Conservation (phyloP, 2,888 invertebrate species). For the Oegoconia quadripuncta region DNA sequence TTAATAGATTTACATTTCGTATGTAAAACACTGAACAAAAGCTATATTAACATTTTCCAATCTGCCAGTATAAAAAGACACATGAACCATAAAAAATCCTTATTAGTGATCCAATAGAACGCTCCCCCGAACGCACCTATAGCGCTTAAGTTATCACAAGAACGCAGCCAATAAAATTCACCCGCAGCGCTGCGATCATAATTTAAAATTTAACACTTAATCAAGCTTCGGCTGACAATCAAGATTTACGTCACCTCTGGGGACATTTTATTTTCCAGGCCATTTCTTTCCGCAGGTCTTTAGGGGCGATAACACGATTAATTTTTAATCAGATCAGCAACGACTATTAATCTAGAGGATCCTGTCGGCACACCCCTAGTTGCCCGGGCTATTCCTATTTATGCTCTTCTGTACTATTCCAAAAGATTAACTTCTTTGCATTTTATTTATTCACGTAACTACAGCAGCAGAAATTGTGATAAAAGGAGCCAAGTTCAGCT, state of each 20-base stretch:
- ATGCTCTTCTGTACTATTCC: not conserved
- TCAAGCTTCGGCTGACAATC: conserved; percentile 66
- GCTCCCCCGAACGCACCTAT: conserved; percentile 5
- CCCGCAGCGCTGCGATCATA: conserved; percentile 44
- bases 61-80: too few species aligned
- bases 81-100: too few species aligned
- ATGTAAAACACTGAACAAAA: too few species aligned
- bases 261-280: conserved; percentile 59
- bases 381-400: conserved; percentile 1
- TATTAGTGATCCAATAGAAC: too few species aligned
- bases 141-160: conserved; percentile 11
- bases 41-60: too few species aligned
- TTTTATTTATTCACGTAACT: too few species aligned
- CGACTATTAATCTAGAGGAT: conserved; percentile 11
- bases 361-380: conserved; percentile 4
- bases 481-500: too few species aligned
- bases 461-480: too few species aligned
- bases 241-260: conserved; percentile 53
- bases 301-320: conserved; percentile 50
- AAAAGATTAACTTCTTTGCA: not conserved
- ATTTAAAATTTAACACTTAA: conserved; percentile 74
- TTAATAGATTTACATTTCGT: too few species aligned
- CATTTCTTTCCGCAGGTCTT: conserved; percentile 57
- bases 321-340: conserved; percentile 57
- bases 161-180: conserved; percentile 21